Evolutionary conservation across 2,797 vertebrate genomes (phyloP), one percentile per base, ranked within the genome.

Genomic region (Okamejei kenojei): DNA sequence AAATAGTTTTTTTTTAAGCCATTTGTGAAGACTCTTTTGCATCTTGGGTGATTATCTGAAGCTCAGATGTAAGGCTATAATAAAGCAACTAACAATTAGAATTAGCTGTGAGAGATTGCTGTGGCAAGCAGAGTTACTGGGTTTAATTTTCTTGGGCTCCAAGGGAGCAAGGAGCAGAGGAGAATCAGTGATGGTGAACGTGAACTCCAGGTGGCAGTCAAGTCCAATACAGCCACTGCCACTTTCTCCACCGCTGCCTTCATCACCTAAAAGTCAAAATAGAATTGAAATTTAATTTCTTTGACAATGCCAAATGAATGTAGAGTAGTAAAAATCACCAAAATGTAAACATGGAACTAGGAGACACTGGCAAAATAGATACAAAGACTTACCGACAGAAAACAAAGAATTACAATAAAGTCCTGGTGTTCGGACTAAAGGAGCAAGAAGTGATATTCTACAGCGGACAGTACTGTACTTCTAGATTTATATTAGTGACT

Each of bases 161-260:
- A 96, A 95, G 0, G 96, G 97, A 61, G 94, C 88, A 0, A 79
- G 15, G 61, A 80, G 54, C 45, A 68, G 21, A 92, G 93, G 90
- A 13, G 78, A 63, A 82, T 76, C 76, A 15, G 90, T 92, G 29
- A 21, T 54, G 13, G 38, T 98, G 96, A 97, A 97, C 95, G 98
- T 98, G 0, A 99, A 97, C 94, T 98, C 97, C 0, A 93, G 94
- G 76, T 96, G 95, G 32, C 98, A 98, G 86, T 97, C 95, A 21
- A 97, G 96, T 0, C 96, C 95, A 84, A 98, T 97, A 0, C 98
- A 99, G 63, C 98, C 97, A 0, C 98, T 99, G 94, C 98, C 98
- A 0, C 99, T 99, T 94, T 97, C 98, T 95, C 98, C 98, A 29
- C 96, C 98, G 0, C 98, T 97, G 84, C 96, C 97, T 90, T 95